phyloP scores from a whole-genome alignment of 2,113 vertebrate genomes.

The Psilopogon haemacephalus region DNA sequence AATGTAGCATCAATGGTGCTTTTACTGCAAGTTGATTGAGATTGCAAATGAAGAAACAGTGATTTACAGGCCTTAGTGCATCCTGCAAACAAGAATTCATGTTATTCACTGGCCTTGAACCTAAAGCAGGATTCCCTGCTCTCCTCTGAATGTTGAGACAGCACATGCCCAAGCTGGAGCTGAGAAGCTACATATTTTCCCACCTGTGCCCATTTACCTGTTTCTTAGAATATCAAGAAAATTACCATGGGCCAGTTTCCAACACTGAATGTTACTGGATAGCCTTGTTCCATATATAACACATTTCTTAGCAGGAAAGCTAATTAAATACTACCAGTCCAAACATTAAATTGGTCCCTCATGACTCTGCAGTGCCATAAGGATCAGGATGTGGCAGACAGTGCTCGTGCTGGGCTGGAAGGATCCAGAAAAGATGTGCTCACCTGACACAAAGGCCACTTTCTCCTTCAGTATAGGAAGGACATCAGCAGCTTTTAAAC shows the following conservation, averaged over 20 bases:
- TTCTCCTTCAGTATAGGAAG: slow-evolving; percentile 96
- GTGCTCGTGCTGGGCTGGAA: not conserved
- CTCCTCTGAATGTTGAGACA: not conserved
- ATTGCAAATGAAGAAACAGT: not conserved
- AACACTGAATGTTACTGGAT: not conserved
- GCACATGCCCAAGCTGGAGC: not conserved
- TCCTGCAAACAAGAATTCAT: not conserved
- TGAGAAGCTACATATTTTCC: not conserved
- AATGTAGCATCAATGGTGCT: not conserved
- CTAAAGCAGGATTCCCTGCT: not conserved
- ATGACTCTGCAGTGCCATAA: not conserved
- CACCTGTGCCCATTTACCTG: not conserved
- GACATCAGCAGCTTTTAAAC: slow-evolving; percentile 95
- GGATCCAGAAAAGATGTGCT: slow-evolving; percentile 57
- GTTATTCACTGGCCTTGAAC: not conserved
- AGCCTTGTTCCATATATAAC: not conserved
- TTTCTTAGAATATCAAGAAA: not conserved
- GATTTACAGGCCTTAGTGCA: not conserved
- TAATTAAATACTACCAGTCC: not conserved
- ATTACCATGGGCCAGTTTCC: not conserved
- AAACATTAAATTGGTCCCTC: not conserved
- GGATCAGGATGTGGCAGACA: not conserved
- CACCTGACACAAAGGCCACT: slow-evolving; percentile 97
- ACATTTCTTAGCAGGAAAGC: not conserved
- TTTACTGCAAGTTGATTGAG: slow-evolving; percentile 5